phyloP scores from a whole-genome alignment of 2,888 invertebrate genomes.

The Rhagophthalmus giganteus region DNA sequence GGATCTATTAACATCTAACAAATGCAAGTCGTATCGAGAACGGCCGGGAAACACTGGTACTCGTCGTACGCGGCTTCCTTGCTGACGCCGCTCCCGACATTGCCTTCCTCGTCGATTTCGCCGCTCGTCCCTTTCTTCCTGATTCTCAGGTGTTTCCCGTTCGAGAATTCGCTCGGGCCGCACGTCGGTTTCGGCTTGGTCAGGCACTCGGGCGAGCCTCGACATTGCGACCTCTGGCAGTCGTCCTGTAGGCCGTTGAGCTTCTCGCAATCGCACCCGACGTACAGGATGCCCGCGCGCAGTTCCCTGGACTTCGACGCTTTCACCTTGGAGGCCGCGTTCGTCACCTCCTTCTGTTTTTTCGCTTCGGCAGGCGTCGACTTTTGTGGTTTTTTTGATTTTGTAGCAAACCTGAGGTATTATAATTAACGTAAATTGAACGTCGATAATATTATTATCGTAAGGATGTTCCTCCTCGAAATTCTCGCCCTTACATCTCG shows the following conservation, averaged over 20 bases:
- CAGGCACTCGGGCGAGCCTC: conserved; percentile 57
- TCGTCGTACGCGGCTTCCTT: conserved; percentile 40
- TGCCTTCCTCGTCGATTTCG: conserved; percentile 1
- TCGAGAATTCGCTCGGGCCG: conserved; percentile 52
- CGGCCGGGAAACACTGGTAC: conserved; percentile 50
- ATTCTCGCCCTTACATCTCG: too few relatives aligned
- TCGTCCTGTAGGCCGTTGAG: conserved; percentile 64
- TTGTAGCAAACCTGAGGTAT: conserved; percentile 44
- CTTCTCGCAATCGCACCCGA: conserved; percentile 62
- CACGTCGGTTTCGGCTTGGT: conserved; percentile 57
- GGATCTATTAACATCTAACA: neutral
- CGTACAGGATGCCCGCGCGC: conserved; percentile 58
- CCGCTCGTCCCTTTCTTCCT: neutral
- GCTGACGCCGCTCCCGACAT: neutral
- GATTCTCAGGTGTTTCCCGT: conserved; percentile 45
- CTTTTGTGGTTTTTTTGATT: conserved; percentile 12
- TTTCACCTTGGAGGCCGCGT: conserved; percentile 29
- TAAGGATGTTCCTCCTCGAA: too few relatives aligned
- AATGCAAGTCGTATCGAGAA: conserved; percentile 16
- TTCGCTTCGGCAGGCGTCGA: conserved; percentile 3
- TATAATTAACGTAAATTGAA: too few relatives aligned
- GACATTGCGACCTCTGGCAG: conserved; percentile 60
- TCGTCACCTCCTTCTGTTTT: conserved; percentile 4
- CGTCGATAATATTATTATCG: too few relatives aligned
- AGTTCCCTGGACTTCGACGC: conserved; percentile 60